Evolutionary conservation across 2,797 vertebrate species (phyloP), one percentile per base, ranked within the genome.

Genomic region (Tinamus major): DNA sequence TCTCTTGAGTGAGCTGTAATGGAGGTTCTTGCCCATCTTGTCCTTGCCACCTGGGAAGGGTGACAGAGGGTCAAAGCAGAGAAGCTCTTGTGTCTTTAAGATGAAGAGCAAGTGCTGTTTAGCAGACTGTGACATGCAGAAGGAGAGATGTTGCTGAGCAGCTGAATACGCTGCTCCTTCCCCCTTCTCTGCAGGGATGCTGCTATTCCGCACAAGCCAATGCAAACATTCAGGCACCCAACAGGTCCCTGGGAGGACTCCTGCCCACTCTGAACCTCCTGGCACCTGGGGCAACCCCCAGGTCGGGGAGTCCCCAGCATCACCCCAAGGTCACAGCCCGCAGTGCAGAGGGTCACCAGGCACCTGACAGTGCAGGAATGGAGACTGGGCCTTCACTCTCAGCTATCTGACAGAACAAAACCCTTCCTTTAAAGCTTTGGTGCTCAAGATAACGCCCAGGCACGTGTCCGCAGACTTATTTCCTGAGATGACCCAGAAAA

Each of bases 391-490:
- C 21, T 56, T n/a, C 18, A 56, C 9, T 18, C 55, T 20, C 19
- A n/a, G 55, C 55, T 31, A 16, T 20, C 19, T 20, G 23, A 24
- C 12, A 3, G 10, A 16, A 39, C 37, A 42, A 79, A 79, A 18
- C 13, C 10, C 33, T 21, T 48, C 42, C 19, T 33, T 33, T 35
- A 27, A 8, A 3, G 6, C 26, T 13, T 20, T 11, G 26, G 79
- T 9, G 42, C 49, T 69, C 2, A 3, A 39, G 26, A 64, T 31
- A 46, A 75, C 26, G 20, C 46, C 46, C 70, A 1, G 0, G 10
- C 6, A 0, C 6, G 7, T 26, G 37, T 42, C 49, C 51, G 8
- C 8, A 0, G 51, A 12, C 35, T 1, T 1, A 33, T 78, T 87
- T 74, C 67, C 39, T 64, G 67, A 46, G 44, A 61, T 23, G 69